These are phyloP conservation scores for Lepidurus apus DNA, from an alignment of 1,140 invertebrate species.

Conservation along the genomic window DNA sequence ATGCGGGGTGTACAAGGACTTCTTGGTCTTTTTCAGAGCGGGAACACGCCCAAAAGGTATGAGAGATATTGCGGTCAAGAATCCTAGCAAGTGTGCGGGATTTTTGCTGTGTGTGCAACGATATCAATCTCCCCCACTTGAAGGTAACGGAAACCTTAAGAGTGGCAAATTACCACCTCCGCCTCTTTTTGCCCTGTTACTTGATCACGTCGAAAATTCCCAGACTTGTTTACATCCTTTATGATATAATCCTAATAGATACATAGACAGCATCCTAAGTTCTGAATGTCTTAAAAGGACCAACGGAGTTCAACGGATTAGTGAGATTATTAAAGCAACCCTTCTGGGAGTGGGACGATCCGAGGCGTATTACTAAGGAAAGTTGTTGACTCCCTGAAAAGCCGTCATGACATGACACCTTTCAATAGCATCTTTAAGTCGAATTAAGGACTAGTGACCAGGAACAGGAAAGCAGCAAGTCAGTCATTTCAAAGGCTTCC, in stretches of 20 bases:
- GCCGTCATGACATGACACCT: not conserved
- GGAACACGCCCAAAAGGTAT: not conserved
- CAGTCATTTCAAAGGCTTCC: not conserved
- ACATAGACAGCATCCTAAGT: too few species aligned
- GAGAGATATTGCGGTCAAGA: not conserved
- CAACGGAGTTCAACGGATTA: too few species aligned
- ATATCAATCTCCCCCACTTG: constrained; percentile 19
- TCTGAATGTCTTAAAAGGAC: too few species aligned
- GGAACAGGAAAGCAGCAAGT: not conserved
- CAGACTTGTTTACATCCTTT: too few species aligned
- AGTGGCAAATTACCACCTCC: not conserved
- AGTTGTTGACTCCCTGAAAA: too few species aligned
- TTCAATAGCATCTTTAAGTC: not conserved
- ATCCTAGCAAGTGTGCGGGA: not conserved
- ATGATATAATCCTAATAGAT: too few species aligned
- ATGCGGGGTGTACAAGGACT: too few species aligned
- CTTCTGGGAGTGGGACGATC: too few species aligned
- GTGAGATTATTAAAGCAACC: too few species aligned
- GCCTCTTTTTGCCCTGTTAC: not conserved
- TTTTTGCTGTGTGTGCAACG: constrained; percentile 10
- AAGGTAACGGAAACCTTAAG: constrained; percentile 16
- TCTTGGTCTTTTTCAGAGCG: not conserved
- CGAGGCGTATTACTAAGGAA: too few species aligned
- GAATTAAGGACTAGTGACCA: not conserved
- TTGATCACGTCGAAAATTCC: not conserved